Base-by-base conservation (phyloP, 2,113 vertebrate genomes). In the Pedetes capensis region DNA sequence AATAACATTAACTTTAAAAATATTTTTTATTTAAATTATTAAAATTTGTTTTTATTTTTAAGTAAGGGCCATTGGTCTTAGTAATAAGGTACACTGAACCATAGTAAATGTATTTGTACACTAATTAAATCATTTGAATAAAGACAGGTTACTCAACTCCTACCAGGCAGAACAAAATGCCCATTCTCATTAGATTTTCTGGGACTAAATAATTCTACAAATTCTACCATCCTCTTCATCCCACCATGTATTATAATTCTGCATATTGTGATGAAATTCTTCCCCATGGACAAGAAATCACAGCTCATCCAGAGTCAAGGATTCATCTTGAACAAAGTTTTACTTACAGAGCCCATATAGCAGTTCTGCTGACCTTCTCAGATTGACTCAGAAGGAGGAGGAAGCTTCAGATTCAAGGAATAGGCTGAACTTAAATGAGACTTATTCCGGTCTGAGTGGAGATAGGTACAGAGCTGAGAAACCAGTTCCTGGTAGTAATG, bases 321-420 rank as follows among this genome's bases (percentile, higher is more conserved):
- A 14, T 91, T 89, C 85, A 89, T 53, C 37, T 0, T 11, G 39
- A 89, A 81, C 27, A 84, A 95, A n/a, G 4, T 71, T 89, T 82
- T 96, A 96, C 96, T 97, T 95, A 97, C 97, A 82, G 72, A 91
- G 68, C 25, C 51, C 66, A 84, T 92, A 39, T 49, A 87, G 87
- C 37, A 49, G 47, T 57, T 49, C 53, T 59, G 17, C 61, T 59
- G 64, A 92, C 47, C 42, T 55, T 88, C 49, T 57, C 8, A 13
- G 89, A 49, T 61, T 81, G 91, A 59, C 39, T 93, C 44, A 61
- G 37, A 74, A 86, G 23, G 68, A 39, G 8, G 37, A 74, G 53
- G 25, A 96, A 8, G 16, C 66, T 91, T 76, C 47, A 17, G 37
- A 91, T 92, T 93, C 79, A 74, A 63, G 74, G 25, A 29, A 27